Percentiles rank a stretch among this genome's conserved stretches.
Evolutionary conservation across 2,797 vertebrate genomes (phyloP).

Genomic region (Smutsia gigantea): DNA sequence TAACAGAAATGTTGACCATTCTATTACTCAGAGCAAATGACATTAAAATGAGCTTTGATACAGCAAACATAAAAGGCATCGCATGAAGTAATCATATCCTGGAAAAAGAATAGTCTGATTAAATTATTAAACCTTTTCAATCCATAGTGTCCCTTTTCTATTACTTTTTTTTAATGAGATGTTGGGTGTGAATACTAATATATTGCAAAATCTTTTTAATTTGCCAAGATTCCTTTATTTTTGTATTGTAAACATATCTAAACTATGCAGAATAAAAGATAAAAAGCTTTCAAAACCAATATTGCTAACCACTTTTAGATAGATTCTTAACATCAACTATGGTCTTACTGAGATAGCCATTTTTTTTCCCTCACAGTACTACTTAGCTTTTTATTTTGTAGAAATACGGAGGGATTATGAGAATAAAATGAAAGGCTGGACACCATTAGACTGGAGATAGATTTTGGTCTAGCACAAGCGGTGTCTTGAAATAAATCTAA

Average conservation of each 20-base stretch:
- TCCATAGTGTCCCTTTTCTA: not conserved
- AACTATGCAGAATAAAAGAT: constrained; percentile 56
- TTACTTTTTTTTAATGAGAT: not conserved
- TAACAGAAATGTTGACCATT: not conserved
- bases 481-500: constrained; percentile 58
- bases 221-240: constrained; percentile 47
- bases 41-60: not conserved
- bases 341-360: not conserved
- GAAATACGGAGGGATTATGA: not conserved
- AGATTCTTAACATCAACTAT: constrained; percentile 44
- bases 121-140: not conserved
- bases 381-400: constrained; percentile 37
- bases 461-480: constrained; percentile 37
- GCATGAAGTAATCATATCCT: not conserved
- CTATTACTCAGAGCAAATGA: not conserved
- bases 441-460: not conserved
- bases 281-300: constrained; percentile 37
- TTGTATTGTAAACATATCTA: constrained; percentile 32
- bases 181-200: not conserved
- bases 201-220: not conserved
- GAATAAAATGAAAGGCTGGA: constrained; percentile 35
- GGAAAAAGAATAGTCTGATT: not conserved
- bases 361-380: constrained; percentile 26
- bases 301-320: not conserved
- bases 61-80: not conserved